Conservation (phyloP, 2,113 vertebrate genomes). For the Egretta garzetta region DNA sequence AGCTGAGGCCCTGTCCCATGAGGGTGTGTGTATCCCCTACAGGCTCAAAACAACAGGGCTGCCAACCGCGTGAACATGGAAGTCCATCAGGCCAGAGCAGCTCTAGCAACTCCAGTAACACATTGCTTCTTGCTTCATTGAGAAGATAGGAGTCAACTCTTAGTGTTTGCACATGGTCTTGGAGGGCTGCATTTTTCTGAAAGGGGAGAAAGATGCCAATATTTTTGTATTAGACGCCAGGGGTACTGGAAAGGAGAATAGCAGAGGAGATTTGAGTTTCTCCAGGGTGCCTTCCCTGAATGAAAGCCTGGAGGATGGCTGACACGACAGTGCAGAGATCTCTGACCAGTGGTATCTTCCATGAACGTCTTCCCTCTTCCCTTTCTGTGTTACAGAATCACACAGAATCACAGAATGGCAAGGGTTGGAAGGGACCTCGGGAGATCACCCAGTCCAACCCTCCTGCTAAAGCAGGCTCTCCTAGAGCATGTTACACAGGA, state of each 20-base stretch:
- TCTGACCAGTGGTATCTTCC: background rate
- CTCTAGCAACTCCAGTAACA: background rate
- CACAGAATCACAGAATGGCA: no score
- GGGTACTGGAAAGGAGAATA: background rate
- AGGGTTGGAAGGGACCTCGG: no score
- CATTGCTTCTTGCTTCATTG: background rate
- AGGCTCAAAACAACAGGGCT: background rate
- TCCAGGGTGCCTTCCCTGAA: background rate
- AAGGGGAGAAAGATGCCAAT: background rate
- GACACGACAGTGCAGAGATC: no score
- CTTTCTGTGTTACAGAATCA: background rate
- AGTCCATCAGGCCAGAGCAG: background rate
- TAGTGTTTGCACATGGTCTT: background rate
- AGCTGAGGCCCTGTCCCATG: background rate
- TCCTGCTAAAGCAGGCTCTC: no score
- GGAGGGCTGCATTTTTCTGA: background rate
- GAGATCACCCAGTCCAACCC: no score
- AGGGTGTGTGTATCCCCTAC: accelerated
- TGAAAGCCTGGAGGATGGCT: background rate
- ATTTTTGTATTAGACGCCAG: background rate
- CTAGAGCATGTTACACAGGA: no score
- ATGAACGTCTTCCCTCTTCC: background rate
- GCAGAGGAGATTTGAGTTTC: background rate
- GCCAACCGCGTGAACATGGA: background rate
- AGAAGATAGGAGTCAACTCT: background rate